Conservation (phyloP, 2,113 vertebrate species). For the Balaeniceps rex region DNA sequence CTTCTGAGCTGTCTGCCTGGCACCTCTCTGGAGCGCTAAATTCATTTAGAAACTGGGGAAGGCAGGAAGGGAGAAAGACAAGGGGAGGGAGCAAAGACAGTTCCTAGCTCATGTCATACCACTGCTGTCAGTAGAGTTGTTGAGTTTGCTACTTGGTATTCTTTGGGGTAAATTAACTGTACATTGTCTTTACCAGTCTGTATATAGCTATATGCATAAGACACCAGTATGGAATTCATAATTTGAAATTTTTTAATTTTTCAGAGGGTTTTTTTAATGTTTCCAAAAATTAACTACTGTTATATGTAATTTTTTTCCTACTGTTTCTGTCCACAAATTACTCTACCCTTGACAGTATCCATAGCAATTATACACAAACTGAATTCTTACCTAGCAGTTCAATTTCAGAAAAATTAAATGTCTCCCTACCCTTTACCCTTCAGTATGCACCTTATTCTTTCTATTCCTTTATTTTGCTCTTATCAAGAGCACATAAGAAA, state of each 20-base stretch:
- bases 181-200: neutral
- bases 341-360: neutral
- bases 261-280: neutral
- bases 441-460: neutral
- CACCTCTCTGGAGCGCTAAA: neutral
- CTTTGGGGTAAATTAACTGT: neutral
- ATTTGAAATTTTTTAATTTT: neutral
- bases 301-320: neutral
- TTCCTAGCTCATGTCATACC: neutral
- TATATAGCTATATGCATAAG: accelerated
- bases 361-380: neutral
- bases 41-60: neutral
- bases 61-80: neutral
- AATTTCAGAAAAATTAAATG: neutral
- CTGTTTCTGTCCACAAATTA: neutral
- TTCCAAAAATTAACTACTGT: neutral
- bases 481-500: neutral
- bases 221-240: neutral
- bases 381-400: neutral
- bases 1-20: neutral
- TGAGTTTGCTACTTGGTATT: neutral
- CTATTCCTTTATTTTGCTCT: neutral
- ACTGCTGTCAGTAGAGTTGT: neutral
- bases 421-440: neutral
- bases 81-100: neutral